Evolutionary conservation across 2,113 vertebrate species (phyloP), one percentile per base, ranked within the genome.

Genomic region (Vicugna pacos): DNA sequence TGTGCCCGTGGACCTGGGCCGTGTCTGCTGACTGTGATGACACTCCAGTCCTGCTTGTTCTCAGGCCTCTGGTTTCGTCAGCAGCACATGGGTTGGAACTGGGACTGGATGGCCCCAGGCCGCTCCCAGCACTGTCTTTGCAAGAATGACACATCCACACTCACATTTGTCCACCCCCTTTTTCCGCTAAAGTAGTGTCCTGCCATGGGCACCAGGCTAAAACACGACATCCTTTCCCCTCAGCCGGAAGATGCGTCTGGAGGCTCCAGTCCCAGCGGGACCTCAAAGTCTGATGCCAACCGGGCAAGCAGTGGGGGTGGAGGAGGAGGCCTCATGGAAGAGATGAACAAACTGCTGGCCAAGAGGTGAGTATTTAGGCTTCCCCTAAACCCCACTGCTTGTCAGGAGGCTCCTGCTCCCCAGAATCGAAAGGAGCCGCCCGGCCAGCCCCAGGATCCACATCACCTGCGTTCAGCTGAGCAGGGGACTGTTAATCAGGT

Each of bases 341-440:
- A 99, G 98, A 99, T 99, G 99, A 99, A 99, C 98, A 99, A 99
- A 98, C 99, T 99, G 95, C 98, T 99, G 98, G 99, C 99, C 97
- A 99, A 99, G 98, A 99, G 99, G 99, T 99, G 94, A 97, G 98
- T 98, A 14, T 16, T 62, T 20, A 20, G 17, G 5, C 4, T n/a
- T 28, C 70, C 89, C 72, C 77, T 3, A 3, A 5, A 2, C 56
- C 1, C 42, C 2, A 22, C 8, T 1, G 0, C 35, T 13, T 8
- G 20, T 2, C 5, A 0, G 67, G 16, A 5, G 54, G 54, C 48
- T 2, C 35, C 85, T 20, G 52, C 4, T 15, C 24, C 50, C 62
- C 50, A 0, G 14, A 35, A 2, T 3, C 19, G 0, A 11, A 4
- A 1, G 8, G 26, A 4, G 12, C 11, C 10, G 77, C 4, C 30